These are phyloP conservation scores for Copsychus sechellarum DNA, from an alignment of 2,113 vertebrate species.

Conservation along the genomic window DNA sequence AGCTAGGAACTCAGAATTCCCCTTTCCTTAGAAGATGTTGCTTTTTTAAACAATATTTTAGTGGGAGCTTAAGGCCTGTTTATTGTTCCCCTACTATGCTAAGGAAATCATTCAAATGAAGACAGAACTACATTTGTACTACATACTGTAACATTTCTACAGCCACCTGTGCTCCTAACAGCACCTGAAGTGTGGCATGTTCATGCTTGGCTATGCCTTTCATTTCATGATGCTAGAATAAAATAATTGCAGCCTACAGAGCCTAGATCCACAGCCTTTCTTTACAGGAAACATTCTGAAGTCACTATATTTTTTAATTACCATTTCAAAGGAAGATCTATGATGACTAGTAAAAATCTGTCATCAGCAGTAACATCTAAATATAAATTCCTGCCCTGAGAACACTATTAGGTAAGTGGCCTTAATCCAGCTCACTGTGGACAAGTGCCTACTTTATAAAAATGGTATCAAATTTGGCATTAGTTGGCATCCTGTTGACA, in stretches of 20 bases:
- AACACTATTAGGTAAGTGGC: background rate
- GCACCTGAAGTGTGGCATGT: background rate
- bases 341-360: background rate
- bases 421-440: background rate
- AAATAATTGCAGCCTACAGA: background rate
- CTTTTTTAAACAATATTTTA: background rate
- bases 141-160: background rate
- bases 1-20: background rate
- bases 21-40: background rate
- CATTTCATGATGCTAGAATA: background rate
- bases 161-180: background rate
- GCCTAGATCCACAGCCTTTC: background rate
- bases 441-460: background rate
- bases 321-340: background rate
- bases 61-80: background rate
- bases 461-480: background rate
- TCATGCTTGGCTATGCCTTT: fast-evolving
- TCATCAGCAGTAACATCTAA: background rate
- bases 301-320: no score
- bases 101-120: background rate
- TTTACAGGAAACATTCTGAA: background rate
- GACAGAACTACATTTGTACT: background rate
- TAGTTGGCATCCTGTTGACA: background rate
- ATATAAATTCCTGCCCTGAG: background rate
- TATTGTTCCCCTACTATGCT: background rate